Percentiles rank a stretch among this genome's conserved stretches.
Evolutionary conservation across 2,888 invertebrate genomes (phyloP).

Genomic region (Sarcophaga subvicina): DNA sequence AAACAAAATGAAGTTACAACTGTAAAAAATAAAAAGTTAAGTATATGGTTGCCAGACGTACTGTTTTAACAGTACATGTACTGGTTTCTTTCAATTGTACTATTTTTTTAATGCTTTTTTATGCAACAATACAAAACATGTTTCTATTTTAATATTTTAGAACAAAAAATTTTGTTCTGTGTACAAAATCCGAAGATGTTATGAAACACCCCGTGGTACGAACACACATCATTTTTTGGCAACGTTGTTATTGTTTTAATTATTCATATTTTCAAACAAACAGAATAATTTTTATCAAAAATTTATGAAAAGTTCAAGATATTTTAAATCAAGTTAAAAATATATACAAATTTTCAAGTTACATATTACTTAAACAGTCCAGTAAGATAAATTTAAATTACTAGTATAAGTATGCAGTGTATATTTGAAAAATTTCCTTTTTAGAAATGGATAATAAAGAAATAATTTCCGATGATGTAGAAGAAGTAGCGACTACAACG

Average conservation of each 20-base stretch:
- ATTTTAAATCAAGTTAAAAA: no score
- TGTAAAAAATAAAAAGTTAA: no score
- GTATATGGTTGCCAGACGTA: neutral
- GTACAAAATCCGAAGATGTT: neutral
- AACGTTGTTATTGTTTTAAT: no score
- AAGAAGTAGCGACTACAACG: neutral
- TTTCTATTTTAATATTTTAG: neutral
- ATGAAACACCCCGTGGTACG: neutral
- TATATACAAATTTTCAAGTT: no score
- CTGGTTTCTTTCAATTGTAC: neutral
- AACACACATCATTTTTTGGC: no score
- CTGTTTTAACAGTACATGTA: constrained; percentile 14
- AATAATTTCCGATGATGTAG: neutral
- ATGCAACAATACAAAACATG: no score
- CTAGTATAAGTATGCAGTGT: neutral
- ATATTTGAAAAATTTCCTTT: neutral
- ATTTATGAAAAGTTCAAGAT: no score
- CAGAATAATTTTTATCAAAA: no score
- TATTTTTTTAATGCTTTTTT: neutral
- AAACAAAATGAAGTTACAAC: no score
- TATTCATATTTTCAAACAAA: no score
- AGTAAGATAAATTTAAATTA: neutral
- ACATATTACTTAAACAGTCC: neutral
- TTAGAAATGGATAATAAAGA: neutral
- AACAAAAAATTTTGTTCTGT: neutral